phyloP scores from a whole-genome alignment of 2,888 invertebrate genomes.

The Odontothrips loti region DNA sequence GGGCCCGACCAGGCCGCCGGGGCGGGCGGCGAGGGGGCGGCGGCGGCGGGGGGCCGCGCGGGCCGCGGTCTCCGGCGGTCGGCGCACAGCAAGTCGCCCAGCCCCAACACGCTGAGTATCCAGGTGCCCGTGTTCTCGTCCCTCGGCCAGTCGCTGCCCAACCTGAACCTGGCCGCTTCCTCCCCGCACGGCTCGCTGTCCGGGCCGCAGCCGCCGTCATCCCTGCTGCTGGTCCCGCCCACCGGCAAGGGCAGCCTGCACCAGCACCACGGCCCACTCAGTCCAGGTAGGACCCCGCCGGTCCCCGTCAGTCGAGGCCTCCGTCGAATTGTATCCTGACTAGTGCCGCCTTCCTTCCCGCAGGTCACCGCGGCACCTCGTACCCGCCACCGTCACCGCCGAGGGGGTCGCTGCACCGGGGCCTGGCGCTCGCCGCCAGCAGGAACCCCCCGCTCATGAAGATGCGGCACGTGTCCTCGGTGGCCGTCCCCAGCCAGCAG shows the following conservation, averaged over 20 bases:
- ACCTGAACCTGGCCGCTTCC: conserved; percentile 54
- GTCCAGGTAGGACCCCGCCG: conserved; percentile 43
- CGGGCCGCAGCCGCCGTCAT: conserved; percentile 47
- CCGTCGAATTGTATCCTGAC: not conserved
- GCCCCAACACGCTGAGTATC: conserved; percentile 70
- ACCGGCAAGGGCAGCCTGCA: conserved; percentile 44
- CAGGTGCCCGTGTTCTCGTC: conserved; percentile 60
- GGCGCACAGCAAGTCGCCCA: conserved; percentile 48
- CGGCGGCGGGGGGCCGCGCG: conserved; percentile 32
- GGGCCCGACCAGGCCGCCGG: conserved; percentile 38
- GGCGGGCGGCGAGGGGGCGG: conserved; percentile 33
- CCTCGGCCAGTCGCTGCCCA: conserved; percentile 76
- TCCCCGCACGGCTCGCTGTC: conserved; percentile 51
- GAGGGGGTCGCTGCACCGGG: conserved; percentile 49
- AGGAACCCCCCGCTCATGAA: conserved; percentile 79
- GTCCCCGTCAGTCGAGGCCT: not conserved
- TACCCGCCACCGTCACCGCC: conserved; percentile 76
- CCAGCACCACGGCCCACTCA: conserved; percentile 7
- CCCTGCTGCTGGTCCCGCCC: conserved; percentile 48
- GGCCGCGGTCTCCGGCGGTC: conserved; percentile 17
- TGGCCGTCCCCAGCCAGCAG: conserved; percentile 38
- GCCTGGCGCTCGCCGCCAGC: conserved; percentile 62
- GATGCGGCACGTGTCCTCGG: conserved; percentile 67
- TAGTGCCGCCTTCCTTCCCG: not conserved
- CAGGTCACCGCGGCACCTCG: conserved; percentile 58